Conservation (phyloP, 2,113 vertebrate genomes). For the Eudyptes chrysolophus region DNA sequence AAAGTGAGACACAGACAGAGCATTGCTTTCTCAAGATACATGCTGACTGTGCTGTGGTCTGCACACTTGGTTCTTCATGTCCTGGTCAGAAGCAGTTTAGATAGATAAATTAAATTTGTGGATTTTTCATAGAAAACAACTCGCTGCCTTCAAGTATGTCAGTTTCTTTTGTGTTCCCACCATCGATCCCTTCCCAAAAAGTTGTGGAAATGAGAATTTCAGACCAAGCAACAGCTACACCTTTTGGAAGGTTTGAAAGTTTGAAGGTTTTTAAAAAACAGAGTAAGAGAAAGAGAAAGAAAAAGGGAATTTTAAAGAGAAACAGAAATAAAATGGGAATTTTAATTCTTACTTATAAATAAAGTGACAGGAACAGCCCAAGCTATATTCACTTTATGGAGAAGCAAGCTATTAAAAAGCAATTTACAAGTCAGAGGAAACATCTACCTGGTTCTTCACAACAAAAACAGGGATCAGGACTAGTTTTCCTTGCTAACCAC, state of each 20-base stretch:
- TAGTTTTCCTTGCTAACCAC: neutral
- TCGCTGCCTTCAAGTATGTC: neutral
- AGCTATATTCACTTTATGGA: neutral
- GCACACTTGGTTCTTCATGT: neutral
- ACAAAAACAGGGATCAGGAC: neutral
- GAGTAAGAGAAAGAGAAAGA: neutral
- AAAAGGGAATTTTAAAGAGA: neutral
- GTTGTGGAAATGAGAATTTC: neutral
- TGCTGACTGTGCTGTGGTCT: neutral
- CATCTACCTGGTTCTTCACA: neutral
- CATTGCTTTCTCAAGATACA: neutral
- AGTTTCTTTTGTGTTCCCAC: neutral
- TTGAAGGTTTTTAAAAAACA: neutral
- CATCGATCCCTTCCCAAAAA: neutral
- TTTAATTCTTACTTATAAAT: neutral
- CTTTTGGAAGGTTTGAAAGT: neutral
- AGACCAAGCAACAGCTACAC: neutral
- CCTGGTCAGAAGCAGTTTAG: neutral
- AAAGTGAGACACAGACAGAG: neutral
- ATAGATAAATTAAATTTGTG: neutral
- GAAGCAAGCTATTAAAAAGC: neutral
- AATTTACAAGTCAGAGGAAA: constrained; percentile 6
- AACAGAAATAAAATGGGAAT: neutral
- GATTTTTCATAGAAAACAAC: neutral
- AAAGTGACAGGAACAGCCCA: neutral